Conservation (phyloP, 1,140 invertebrate genomes). For the Drosophila eugracilis region DNA sequence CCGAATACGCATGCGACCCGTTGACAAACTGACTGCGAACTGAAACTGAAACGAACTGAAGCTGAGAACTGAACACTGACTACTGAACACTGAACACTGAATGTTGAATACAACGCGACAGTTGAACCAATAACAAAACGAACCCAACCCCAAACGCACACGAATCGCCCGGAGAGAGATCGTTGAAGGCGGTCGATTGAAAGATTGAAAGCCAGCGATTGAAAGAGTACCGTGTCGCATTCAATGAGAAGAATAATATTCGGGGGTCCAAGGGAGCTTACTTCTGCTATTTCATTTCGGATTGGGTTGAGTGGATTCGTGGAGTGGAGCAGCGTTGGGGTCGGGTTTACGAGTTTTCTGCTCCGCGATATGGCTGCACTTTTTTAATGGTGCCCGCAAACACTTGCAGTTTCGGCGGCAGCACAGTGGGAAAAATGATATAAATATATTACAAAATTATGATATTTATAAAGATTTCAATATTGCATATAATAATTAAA, state of each 20-base stretch:
- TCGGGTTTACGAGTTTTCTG: constrained; percentile 56
- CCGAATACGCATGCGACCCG: constrained; percentile 71
- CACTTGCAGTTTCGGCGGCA: constrained; percentile 65
- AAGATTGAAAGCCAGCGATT: constrained; percentile 9
- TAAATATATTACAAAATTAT: too few species aligned
- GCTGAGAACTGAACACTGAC: constrained; percentile 56
- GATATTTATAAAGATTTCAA: too few species aligned
- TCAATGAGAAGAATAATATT: constrained; percentile 32
- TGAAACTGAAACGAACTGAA: constrained; percentile 56
- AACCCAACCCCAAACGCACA: constrained; percentile 42
- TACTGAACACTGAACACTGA: constrained; percentile 47
- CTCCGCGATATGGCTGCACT: constrained; percentile 43
- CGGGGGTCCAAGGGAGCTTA: background rate
- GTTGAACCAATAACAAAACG: constrained; percentile 69
- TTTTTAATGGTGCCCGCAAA: constrained; percentile 52
- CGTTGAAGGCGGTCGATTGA: constrained; percentile 41
- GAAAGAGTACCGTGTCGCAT: constrained; percentile 23
- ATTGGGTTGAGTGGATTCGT: constrained; percentile 46
- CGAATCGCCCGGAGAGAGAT: constrained; percentile 42
- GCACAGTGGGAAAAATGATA: constrained; percentile 62
- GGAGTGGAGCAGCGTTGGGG: constrained; percentile 50
- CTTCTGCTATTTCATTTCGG: constrained; percentile 3
- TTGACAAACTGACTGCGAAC: constrained; percentile 75
- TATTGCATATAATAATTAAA: too few species aligned
- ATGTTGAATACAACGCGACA: constrained; percentile 33